These are phyloP conservation scores for Shinisaurus crocodilurus DNA, from an alignment of 2,113 vertebrate species.

Conservation along the genomic window DNA sequence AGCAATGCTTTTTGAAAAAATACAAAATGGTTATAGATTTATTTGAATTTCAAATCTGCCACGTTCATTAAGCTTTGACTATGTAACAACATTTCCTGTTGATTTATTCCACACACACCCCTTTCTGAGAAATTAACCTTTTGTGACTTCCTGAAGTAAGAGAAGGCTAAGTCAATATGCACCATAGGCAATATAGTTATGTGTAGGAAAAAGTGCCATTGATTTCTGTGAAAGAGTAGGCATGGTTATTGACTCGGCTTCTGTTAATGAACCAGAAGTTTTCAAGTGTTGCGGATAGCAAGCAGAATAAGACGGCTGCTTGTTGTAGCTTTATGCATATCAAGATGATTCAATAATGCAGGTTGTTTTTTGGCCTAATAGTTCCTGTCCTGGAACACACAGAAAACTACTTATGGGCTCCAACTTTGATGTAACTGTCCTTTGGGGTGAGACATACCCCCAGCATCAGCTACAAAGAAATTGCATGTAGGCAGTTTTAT, in stretches of 20 bases:
- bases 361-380: neutral
- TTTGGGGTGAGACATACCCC: neutral
- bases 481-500: no score
- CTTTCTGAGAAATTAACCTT: neutral
- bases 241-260: neutral
- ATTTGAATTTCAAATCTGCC: neutral
- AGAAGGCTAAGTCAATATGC: neutral
- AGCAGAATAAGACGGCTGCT: neutral
- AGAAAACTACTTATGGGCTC: neutral
- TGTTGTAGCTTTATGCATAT: neutral
- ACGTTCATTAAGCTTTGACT: neutral
- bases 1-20: neutral
- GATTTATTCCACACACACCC: neutral
- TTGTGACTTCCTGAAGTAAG: neutral
- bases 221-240: neutral
- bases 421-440: no score
- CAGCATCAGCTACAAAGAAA: neutral
- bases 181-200: neutral
- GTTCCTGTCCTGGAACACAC: neutral
- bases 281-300: neutral
- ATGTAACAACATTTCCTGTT: neutral
- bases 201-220: neutral
- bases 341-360: neutral
- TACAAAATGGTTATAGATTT: neutral
- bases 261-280: neutral